Evolutionary conservation across 2,888 invertebrate genomes (phyloP), one percentile per base, ranked within the genome.

Genomic region (Spilosoma lubricipeda): DNA sequence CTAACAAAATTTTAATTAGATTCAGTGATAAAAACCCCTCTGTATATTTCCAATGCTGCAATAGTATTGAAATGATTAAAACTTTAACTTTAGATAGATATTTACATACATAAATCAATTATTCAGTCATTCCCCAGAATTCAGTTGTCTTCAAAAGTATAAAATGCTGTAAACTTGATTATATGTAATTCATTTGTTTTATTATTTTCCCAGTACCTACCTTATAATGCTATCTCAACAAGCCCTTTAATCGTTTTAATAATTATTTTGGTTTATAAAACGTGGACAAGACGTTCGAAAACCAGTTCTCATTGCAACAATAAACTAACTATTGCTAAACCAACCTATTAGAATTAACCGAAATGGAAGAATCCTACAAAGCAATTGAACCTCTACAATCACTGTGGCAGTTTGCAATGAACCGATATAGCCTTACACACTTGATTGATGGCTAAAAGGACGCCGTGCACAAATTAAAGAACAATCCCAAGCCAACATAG

Each of bases 401-500:
- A 79, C 78, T 66, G 83, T 76, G 80, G 80, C 80, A 77, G 78
- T 80, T 74, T 75, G 78, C 78, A 85, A 81, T 80, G 80, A 77
- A 82, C 80, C 85, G 86, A 86, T 84, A 71, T 71, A 73, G 73
- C 67, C 80, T 85, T 91, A 93, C 93, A 93, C 84, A 90, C 89
- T 93, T 93, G 93, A 93, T 93, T 93, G 93, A 93, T 93, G 87
- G 93, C 85, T 91, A 87, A 93, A 93, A 93, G 93, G 91, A 90
- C 82, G 92, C 91, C 91, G 91, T 84, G 88, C 88, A 90, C 89
- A 91, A 91, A 92, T 92, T 91, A 92, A 92, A 92, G 90, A 90
- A 90, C 90, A 90, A 90, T 88, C 84, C 84, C 71, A 73, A 77
- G 81, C 81, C 82, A 82, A 85, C 84, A 85, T 81, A 83, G 80